Evolutionary conservation across 2,113 vertebrate species (phyloP).

Genomic region (Bagarius yarrelli): DNA sequence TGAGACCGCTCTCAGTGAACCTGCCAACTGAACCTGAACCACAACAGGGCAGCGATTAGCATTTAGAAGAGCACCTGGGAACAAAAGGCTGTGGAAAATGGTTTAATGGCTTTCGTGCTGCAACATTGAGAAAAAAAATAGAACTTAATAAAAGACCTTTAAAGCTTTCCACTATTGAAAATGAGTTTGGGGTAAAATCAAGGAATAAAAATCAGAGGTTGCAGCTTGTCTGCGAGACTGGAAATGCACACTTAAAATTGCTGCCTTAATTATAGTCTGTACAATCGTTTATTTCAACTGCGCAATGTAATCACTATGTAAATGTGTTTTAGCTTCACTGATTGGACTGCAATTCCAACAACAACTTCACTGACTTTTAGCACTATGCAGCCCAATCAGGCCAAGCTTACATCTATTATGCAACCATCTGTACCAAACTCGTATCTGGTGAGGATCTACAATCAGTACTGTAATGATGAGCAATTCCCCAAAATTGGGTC

Average conservation of each 20-base stretch:
- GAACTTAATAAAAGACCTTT: too few species aligned
- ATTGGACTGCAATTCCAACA: neutral
- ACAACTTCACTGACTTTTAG: neutral
- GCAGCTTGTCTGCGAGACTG: neutral
- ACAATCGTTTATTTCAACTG: neutral
- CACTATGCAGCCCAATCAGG: neutral
- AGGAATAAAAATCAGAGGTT: neutral
- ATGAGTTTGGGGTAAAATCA: neutral
- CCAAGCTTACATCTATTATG: neutral
- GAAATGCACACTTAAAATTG: neutral
- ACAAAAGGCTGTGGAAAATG: slow-evolving; percentile 20
- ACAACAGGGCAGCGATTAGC: slow-evolving; percentile 27
- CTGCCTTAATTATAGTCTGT: neutral
- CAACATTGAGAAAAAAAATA: slow-evolving; percentile 24
- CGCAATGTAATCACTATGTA: neutral
- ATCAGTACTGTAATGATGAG: neutral
- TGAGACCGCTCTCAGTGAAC: slow-evolving; percentile 9
- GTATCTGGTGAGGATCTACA: neutral
- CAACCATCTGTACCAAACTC: neutral
- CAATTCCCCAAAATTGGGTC: neutral
- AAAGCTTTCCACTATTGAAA: neutral
- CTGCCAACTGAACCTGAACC: slow-evolving; percentile 44
- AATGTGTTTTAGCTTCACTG: neutral
- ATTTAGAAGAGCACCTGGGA: slow-evolving; percentile 29
- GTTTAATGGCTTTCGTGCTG: slow-evolving; percentile 36